A percentile compares a stretch with the other conserved stretches of the same genome.
phyloP scores from a whole-genome alignment of 2,888 invertebrate species.

The Steromphala cineraria region DNA sequence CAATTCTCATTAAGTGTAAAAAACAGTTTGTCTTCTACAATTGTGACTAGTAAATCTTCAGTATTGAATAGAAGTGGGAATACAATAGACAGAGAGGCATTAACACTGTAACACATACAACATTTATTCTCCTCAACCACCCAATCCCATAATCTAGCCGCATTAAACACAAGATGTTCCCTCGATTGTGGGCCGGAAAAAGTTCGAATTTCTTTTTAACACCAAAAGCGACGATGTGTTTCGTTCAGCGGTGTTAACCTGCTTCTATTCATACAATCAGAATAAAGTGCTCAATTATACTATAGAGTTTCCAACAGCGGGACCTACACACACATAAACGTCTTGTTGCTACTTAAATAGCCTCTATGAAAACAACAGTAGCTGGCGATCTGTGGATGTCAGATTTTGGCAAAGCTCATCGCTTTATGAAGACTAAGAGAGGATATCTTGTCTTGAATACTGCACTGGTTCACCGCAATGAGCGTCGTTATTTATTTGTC shows the following conservation, averaged over 20 bases:
- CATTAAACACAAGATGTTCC: neutral
- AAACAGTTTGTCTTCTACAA: no score
- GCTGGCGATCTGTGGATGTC: neutral
- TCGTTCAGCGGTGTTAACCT: neutral
- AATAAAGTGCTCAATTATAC: slow-evolving; percentile 11
- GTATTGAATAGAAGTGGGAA: no score
- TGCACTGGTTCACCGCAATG: neutral
- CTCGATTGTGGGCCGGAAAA: neutral
- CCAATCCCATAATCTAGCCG: neutral
- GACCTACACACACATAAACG: neutral
- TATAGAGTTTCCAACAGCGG: neutral
- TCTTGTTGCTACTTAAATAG: neutral
- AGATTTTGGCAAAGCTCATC: neutral
- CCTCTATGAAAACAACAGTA: neutral
- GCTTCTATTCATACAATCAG: neutral
- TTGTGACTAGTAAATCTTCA: no score
- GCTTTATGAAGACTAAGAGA: neutral
- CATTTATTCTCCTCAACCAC: no score
- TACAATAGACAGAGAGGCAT: no score
- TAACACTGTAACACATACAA: no score
- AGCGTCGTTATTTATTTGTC: neutral
- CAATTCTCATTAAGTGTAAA: no score
- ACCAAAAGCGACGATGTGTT: slow-evolving; percentile 10
- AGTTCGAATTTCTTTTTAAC: slow-evolving; percentile 13
- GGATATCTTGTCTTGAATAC: neutral